Percentiles rank a stretch among this genome's conserved stretches.
Conservation (phyloP, 1,140 invertebrate species). For the Euura lappo region DNA sequence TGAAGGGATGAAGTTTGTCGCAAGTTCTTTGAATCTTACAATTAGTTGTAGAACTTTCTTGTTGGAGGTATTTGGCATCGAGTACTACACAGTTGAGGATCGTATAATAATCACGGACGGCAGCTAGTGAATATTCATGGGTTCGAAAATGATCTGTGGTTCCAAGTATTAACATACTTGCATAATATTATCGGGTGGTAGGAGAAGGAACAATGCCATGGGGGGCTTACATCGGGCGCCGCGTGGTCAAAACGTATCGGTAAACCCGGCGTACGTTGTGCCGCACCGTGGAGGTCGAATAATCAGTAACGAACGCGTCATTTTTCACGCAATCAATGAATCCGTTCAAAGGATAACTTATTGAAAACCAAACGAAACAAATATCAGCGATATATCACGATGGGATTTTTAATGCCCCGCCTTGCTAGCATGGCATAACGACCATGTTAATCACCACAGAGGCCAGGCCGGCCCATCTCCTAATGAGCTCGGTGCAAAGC, state of each 20-base stretch:
- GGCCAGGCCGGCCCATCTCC: constrained; percentile 19
- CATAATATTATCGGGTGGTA: background rate
- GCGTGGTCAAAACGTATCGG: no score
- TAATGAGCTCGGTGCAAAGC: constrained; percentile 42
- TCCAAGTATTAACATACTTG: constrained; percentile 20
- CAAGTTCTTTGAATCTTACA: no score
- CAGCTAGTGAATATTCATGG: constrained; percentile 21
- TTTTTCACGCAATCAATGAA: constrained; percentile 13
- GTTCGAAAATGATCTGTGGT: constrained; percentile 26
- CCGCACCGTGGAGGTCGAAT: background rate
- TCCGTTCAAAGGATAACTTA: constrained; percentile 16
- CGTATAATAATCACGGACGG: constrained; percentile 15
- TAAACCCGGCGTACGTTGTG: background rate
- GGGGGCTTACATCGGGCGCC: no score
- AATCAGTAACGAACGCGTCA: constrained; percentile 12
- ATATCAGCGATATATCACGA: constrained; percentile 36
- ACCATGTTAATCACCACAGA: constrained; percentile 38
- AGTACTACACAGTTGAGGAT: no score
- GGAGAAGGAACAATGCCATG: no score
- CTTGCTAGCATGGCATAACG: constrained; percentile 36
- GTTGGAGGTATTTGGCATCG: no score
- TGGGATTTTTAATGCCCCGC: constrained; percentile 28
- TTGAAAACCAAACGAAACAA: constrained; percentile 33
- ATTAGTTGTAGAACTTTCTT: no score
- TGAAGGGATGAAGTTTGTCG: no score